Conservation (phyloP, 1,140 invertebrate species). For the Penaeus vannamei region DNA sequence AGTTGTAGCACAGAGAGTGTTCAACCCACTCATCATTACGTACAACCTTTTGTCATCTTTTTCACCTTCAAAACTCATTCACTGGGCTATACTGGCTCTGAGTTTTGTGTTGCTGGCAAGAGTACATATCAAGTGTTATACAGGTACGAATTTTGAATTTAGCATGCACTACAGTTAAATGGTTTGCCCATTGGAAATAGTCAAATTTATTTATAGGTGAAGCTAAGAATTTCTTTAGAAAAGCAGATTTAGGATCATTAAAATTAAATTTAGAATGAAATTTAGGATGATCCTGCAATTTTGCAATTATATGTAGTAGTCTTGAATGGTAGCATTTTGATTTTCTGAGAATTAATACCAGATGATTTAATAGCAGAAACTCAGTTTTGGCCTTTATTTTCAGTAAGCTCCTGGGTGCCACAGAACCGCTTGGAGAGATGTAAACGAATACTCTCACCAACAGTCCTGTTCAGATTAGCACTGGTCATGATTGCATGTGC, state of each 20-base stretch:
- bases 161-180: neutral
- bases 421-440: conserved; percentile 15
- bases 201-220: too few relatives aligned
- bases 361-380: neutral
- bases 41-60: neutral
- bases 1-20: conserved; percentile 19
- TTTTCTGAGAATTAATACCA: neutral
- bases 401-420: conserved; percentile 42
- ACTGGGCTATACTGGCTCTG: neutral
- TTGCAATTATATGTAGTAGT: too few relatives aligned
- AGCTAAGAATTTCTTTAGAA: too few relatives aligned
- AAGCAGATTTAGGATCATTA: too few relatives aligned
- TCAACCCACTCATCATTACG: conserved; percentile 33
- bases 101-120: conserved; percentile 38
- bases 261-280: too few relatives aligned
- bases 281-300: too few relatives aligned
- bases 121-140: conserved; percentile 39
- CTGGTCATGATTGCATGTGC: conserved; percentile 13
- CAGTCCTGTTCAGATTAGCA: conserved; percentile 13
- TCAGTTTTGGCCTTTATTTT: neutral
- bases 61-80: conserved; percentile 25
- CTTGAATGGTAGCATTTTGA: neutral
- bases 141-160: conserved; percentile 7
- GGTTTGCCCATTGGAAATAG: too few relatives aligned
- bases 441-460: conserved; percentile 9